These are phyloP conservation scores for Monochamus alternatus DNA, from an alignment of 2,888 invertebrate genomes.

Conservation along the genomic window DNA sequence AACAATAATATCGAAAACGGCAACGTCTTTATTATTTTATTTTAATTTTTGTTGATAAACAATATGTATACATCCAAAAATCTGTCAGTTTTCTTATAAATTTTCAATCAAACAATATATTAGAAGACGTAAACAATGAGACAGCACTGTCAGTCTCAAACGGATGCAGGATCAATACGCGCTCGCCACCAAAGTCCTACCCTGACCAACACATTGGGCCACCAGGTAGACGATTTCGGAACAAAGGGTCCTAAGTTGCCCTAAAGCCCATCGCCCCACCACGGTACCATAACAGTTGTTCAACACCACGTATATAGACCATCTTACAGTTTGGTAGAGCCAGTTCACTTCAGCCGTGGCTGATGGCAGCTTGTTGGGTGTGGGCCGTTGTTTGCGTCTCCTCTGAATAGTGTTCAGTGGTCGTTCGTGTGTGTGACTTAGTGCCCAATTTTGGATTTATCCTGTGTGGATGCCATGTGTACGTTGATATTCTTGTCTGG, in stretches of 20 bases:
- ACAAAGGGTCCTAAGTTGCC: constrained; percentile 53
- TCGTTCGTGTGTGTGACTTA: constrained; percentile 30
- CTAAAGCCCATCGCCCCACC: constrained; percentile 52
- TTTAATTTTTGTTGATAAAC: no score
- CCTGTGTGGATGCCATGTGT: constrained; percentile 1
- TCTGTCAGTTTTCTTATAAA: no score
- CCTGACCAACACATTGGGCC: constrained; percentile 46
- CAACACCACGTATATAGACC: constrained; percentile 53
- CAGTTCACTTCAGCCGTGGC: constrained; percentile 42
- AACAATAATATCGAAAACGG: no score
- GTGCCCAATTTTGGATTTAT: constrained; percentile 35
- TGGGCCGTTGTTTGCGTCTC: not conserved
- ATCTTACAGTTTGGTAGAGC: constrained; percentile 45
- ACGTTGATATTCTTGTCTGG: constrained; percentile 7
- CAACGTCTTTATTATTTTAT: no score
- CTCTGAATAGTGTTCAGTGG: not conserved
- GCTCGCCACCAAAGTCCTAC: constrained; percentile 39
- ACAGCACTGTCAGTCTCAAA: not conserved
- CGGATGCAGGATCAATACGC: not conserved
- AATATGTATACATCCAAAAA: no score
- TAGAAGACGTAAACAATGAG: no score
- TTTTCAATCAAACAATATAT: no score
- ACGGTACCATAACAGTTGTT: constrained; percentile 53
- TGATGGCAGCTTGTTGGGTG: constrained; percentile 10
- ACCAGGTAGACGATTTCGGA: constrained; percentile 55